Percentiles rank a stretch among this genome's conserved stretches.
These are phyloP conservation scores for Onchidella celtica DNA, from an alignment of 2,888 invertebrate species.

Conservation along the genomic window DNA sequence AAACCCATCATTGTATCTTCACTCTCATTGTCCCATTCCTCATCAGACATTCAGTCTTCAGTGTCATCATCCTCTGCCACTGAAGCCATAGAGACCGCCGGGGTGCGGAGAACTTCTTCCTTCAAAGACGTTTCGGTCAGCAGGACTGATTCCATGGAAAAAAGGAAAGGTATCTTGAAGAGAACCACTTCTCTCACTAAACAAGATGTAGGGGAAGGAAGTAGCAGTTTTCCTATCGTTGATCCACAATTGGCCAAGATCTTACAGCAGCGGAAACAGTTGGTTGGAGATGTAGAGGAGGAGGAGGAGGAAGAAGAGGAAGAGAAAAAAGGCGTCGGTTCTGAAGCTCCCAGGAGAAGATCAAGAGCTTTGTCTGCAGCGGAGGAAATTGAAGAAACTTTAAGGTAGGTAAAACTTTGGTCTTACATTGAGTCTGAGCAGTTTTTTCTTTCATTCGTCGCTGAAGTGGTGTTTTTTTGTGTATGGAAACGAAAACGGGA, in stretches of 20 bases:
- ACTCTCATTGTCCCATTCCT: not conserved
- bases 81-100: not conserved
- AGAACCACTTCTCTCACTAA: slow-evolving; percentile 66
- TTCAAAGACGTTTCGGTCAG: slow-evolving; percentile 38
- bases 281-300: slow-evolving; percentile 56
- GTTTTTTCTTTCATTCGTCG: no score
- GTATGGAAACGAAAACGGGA: no score
- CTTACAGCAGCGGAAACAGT: slow-evolving; percentile 61
- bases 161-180: slow-evolving; percentile 69
- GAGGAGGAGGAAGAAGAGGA: slow-evolving; percentile 56
- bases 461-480: no score
- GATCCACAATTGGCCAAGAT: slow-evolving; percentile 70
- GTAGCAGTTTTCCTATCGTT: slow-evolving; percentile 53
- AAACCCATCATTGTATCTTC: not conserved
- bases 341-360: not conserved
- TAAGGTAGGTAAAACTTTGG: slow-evolving; percentile 55
- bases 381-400: slow-evolving; percentile 63
- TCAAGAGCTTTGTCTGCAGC: slow-evolving; percentile 56
- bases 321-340: not conserved
- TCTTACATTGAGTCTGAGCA: no score
- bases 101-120: slow-evolving; percentile 36
- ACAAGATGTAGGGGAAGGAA: slow-evolving; percentile 52
- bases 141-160: slow-evolving; percentile 59
- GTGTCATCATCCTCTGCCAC: not conserved
- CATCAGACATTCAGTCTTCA: not conserved